A percentile compares a stretch with the other conserved stretches of the same genome.
Conservation (phyloP, 2,113 vertebrate species). For the Paedocypris sp. region DNA sequence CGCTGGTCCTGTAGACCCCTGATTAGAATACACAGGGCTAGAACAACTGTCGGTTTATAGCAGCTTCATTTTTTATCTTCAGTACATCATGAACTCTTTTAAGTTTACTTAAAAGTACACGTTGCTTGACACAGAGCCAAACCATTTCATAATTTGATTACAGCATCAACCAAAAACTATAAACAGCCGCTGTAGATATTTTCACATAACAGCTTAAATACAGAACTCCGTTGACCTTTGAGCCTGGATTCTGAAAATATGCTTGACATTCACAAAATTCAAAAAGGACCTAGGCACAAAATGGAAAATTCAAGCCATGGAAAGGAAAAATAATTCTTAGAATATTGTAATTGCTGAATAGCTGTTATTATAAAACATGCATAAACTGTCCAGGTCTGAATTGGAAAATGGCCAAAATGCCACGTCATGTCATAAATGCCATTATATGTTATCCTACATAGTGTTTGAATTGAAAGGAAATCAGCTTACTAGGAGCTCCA, state of each 20-base stretch:
- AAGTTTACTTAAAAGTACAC: background rate
- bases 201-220: background rate
- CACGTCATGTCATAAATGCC: too few species aligned
- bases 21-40: constrained; percentile 36
- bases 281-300: background rate
- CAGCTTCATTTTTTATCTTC: background rate
- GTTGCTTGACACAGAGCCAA: background rate
- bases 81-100: background rate
- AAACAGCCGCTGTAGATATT: background rate
- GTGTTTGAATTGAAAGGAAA: constrained; percentile 28
- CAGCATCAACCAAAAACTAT: background rate
- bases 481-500: constrained; percentile 78
- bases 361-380: too few species aligned
- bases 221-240: too few species aligned
- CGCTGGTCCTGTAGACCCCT: constrained; percentile 23
- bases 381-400: too few species aligned
- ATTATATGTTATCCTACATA: too few species aligned
- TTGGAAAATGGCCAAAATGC: background rate
- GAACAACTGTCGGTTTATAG: background rate
- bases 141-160: background rate
- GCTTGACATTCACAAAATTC: too few species aligned
- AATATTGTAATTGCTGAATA: background rate
- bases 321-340: background rate
- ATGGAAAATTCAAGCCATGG: background rate
- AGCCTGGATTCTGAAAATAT: too few species aligned